These are phyloP conservation scores for Apotomis betuletana DNA, from an alignment of 2,888 invertebrate genomes.

Conservation along the genomic window DNA sequence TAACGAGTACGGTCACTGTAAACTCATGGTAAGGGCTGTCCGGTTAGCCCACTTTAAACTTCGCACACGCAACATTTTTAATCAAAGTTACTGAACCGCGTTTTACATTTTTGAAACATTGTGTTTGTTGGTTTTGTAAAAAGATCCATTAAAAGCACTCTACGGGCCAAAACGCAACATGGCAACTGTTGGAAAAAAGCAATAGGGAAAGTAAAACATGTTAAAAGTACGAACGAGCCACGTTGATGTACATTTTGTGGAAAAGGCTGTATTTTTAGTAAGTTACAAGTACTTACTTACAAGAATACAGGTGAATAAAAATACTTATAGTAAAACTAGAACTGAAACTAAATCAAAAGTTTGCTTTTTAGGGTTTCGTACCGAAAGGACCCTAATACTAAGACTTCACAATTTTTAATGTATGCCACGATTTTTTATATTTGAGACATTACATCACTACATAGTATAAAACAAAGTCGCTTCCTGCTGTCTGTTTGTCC, in stretches of 20 bases:
- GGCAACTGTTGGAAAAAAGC: constrained; percentile 29
- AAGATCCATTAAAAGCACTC: constrained; percentile 36
- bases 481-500: no score
- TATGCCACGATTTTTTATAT: no score
- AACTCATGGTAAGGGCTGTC: not conserved
- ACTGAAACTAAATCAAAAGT: no score
- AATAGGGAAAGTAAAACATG: constrained; percentile 25
- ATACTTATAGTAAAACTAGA: no score
- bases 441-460: no score
- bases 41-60: constrained; percentile 22
- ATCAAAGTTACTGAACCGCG: constrained; percentile 35
- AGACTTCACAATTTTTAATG: no score
- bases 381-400: no score
- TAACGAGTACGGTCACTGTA: no score
- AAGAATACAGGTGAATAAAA: no score
- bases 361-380: no score
- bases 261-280: not conserved
- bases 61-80: constrained; percentile 35
- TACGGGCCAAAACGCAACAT: constrained; percentile 29
- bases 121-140: constrained; percentile 27
- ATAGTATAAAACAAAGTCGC: no score
- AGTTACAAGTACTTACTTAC: no score
- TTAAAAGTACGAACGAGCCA: constrained; percentile 12
- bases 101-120: constrained; percentile 38
- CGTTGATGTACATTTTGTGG: constrained; percentile 11